Conservation (phyloP, 2,888 invertebrate species). For the Drosophila kuntzei region DNA sequence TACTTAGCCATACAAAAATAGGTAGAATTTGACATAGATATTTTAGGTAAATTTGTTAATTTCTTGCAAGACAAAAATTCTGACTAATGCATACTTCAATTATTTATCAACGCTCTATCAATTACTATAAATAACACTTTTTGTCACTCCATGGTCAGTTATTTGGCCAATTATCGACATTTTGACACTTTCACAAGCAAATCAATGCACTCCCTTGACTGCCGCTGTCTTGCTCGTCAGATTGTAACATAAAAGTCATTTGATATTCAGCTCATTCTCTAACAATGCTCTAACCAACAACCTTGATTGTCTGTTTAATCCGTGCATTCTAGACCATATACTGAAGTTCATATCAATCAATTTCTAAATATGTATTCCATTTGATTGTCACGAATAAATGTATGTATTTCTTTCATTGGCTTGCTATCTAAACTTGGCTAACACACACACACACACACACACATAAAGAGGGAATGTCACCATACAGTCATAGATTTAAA, state of each 20-base stretch:
- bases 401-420: conserved; percentile 48
- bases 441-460: conserved; percentile 5
- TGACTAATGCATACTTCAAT: background rate
- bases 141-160: background rate
- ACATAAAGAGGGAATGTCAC: background rate
- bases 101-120: background rate
- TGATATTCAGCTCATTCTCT: conserved; percentile 6
- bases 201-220: background rate
- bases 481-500: conserved; percentile 21
- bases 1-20: too few relatives aligned
- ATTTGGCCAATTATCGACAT: conserved; percentile 10
- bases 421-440: conserved; percentile 40
- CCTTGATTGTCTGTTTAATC: conserved; percentile 37
- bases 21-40: too few relatives aligned
- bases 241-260: conserved; percentile 7
- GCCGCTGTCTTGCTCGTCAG: background rate
- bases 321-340: conserved; percentile 12
- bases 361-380: conserved; percentile 44
- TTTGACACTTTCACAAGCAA: conserved; percentile 11
- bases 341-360: conserved; percentile 54
- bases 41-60: too few relatives aligned
- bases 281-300: conserved; percentile 3
- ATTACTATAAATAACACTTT: background rate
- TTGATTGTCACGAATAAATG: conserved; percentile 44
- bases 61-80: background rate